phyloP scores from a whole-genome alignment of 2,888 invertebrate genomes.

The Mantis religiosa region DNA sequence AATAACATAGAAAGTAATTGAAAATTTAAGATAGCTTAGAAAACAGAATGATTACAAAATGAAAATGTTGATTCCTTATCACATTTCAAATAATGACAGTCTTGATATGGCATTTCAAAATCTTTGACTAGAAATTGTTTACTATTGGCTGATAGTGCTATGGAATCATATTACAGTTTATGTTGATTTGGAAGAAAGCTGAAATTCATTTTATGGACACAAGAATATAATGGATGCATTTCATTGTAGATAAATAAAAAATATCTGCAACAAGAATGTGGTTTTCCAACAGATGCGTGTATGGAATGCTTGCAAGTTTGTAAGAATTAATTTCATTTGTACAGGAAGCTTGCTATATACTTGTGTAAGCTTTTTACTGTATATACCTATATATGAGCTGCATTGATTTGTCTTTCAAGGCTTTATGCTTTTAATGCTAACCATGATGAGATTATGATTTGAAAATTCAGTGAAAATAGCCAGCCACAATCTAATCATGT shows the following conservation, averaged over 20 bases:
- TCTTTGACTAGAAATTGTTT: neutral
- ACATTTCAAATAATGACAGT: neutral
- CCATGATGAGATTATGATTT: no score
- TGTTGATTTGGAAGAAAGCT: neutral
- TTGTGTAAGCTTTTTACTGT: neutral
- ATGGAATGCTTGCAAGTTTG: neutral
- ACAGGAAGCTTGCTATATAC: neutral
- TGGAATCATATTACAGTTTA: neutral
- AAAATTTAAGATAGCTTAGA: neutral
- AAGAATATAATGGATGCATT: neutral
- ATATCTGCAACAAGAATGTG: neutral
- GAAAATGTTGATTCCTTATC: neutral
- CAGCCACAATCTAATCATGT: no score
- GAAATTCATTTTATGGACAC: neutral
- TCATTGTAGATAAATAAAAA: neutral
- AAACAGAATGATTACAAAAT: neutral
- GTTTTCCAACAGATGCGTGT: no score
- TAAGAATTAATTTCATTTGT: neutral
- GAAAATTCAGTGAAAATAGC: no score
- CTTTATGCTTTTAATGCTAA: neutral
- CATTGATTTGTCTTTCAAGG: neutral
- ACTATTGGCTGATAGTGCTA: neutral
- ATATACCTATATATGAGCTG: neutral
- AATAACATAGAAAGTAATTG: neutral
- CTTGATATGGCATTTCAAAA: neutral